Base-by-base conservation (phyloP, 92 coral and sea anemone genomes). In the Muricea muricata region DNA sequence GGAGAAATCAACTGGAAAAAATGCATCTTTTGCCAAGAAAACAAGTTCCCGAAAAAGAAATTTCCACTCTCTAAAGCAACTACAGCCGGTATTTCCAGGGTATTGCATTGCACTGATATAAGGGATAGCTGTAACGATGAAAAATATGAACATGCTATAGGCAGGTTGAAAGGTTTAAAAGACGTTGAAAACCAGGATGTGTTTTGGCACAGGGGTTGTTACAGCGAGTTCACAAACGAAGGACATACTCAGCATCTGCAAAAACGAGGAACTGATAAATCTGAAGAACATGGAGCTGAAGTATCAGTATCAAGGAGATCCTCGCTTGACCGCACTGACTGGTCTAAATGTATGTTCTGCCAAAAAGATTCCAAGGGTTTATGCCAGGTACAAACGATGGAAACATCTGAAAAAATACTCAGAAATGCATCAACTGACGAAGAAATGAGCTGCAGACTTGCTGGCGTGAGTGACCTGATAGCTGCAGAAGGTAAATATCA, bases 31-130 rank as follows among this genome's bases (percentile, higher is more conserved):
- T 82, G 86, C 88, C 88, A 91, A 81, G 75, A 78, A 75, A 46
- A 45, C 54, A 91, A 88, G 69, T 84, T 84, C 47, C 91, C 94
- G 46, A 84, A 84, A 71, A 88, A 84, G 60, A 91, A 65, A 82
- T 84, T 88, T 85, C 90, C 90, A 18, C 73, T 91, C 21, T 84
- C 86, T 72, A 88, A 91, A 73, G 92, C 80, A 65, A 84, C 85
- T 37, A 46, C 37, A 48, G 68, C 84, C 69, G 91, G 90, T 34
- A 84, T 84, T 85, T 65, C 20, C 39, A 63, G 70, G 39, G 70
- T 40, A 28, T 14, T 85, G 31, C 82, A 91, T 66, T 91, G 94
- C 88, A 90, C 91, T 45, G 84, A 78, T 55, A 81, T 86, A 20
- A 88, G 90, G 81, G 85, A 88, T 68, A 65, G 81, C 80, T 65